Evolutionary conservation across 2,888 invertebrate species (phyloP), one percentile per base, ranked within the genome.

Genomic region (Meteorus cinctellus): DNA sequence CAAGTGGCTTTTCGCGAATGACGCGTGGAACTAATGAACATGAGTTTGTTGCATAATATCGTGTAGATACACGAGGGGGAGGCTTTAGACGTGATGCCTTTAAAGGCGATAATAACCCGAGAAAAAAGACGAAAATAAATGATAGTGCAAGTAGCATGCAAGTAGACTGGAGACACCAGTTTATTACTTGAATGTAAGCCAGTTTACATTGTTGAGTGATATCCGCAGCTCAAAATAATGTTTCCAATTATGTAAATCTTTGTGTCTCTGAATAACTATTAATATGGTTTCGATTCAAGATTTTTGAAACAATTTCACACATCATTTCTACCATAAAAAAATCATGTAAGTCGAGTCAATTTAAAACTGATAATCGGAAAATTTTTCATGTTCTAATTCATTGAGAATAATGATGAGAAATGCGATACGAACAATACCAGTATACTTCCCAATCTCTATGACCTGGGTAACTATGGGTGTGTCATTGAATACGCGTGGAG

Each of bases 111-210:
- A 81, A 81, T 80, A 88, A 81, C 51, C 89, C 88, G 59, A 87
- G 82, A 63, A 86, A 83, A 79, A 88, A 88, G 66, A 86, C 86
- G 75, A 86, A 86, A 73, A 76, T 77, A 72, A 86, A 78, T 74
- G 82, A 78, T n/a, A 87, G 63, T 19, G 83, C 82, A 24, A 83
- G 81, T 76, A 83, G 81, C 72, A 82, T 84, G 87, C 88, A 88
- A 72, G 83, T 77, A 77, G 84, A 86, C 87, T 86, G 86, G 84
- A 89, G 82, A 77, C 82, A 81, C 87, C 85, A 87, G 82, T 84
- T 84, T 79, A 88, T 80, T 73, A 85, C 79, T 84, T 86, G 86
- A 82, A 81, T 72, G 69, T 82, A 81, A 84, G 86, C 88, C 88
- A 88, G 88, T 81, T 88, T 87, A 82, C 75, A 72, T 73, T 14